Base-by-base conservation (phyloP, 2,113 vertebrate species). In the Puntigrus tetrazona region DNA sequence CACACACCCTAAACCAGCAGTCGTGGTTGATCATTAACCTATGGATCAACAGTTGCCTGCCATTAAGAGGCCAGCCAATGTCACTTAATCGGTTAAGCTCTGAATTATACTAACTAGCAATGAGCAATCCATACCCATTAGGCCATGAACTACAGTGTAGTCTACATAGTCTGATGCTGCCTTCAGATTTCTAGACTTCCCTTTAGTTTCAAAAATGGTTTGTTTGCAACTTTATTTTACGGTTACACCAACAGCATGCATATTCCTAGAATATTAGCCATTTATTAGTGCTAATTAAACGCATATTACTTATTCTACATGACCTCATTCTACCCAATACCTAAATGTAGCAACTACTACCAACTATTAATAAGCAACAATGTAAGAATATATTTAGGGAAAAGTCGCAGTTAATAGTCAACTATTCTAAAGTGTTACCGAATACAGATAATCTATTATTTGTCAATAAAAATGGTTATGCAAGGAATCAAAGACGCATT, bases 21-120 rank as follows among this genome's bases (percentile, higher is more conserved):
- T 83, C 36, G n/a, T 81, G 77, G 72, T 8, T 86, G 88, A 90
- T 94, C 20, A 95, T 94, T 95, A 94, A 94, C 73, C 78, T 4
- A 70, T 2, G 29, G 9, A 69, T 81, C 61, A 52, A 69, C 61
- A 47, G 57, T 57, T 78, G 63, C 45, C 45, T 63, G 34, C 34
- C 36, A 61, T 63, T 67, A 82, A 86, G 55, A 85, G 65, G 72
- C 13, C 74, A 36, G 85, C 88, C 89, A 91, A 89, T 25, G 13
- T 13, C 75, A 36, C 29, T 38, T 78, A 59, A 78, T 29, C 29
- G 38, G 29, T 47, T 27, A 73, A 25, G 70, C 38, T 67, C 65
- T 36, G 31, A 69, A 31, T 69, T 69, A 22, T 4, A 69, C 18
- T 11, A n/a, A n/a, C 34, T 70, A n/a, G 65, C 65, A 5, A 69